Evolutionary conservation across 1,140 invertebrate species (phyloP), one percentile per base, ranked within the genome.

Genomic region (Periplaneta americana): DNA sequence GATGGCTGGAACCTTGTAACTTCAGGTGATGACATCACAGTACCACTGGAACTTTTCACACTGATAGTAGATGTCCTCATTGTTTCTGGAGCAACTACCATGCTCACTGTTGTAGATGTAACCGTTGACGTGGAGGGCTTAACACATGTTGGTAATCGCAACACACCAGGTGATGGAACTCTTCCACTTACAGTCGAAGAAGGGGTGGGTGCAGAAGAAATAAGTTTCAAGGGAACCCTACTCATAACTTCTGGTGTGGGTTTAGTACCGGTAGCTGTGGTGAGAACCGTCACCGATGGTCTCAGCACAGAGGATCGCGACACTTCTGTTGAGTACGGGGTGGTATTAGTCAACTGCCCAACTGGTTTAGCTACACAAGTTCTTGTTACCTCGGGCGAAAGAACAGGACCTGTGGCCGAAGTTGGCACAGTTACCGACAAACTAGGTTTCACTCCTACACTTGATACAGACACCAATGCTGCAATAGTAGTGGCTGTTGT

Each of bases 401-500:
- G 32, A 3, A 77, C 66, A 34, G 75, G 18, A 9, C 32, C 74
- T 81, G 75, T 34, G 28, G 78, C n/a, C 34, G 75, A 22, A 35
- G 74, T 79, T 18, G 78, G 34, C 57, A 80, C 39, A 48, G 78
- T 39, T n/a, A 79, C 74, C 79, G 81, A 37, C 34, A 33, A 36
- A 31, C 66, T 34, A 33, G 66, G 34, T 37, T 75, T 34, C 74
- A 75, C 74, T 34, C 22, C 66, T 18, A 66, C 66, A 81, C 66
- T 81, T 32, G 81, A 82, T 9, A 79, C 75, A 36, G 75, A 36
- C 39, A 82, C 81, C 28, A 82, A 31, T 17, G 84, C 48, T 13
- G 84, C 81, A n/a, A 84, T 39, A 11, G 84, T 79, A 78, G 85
- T 78, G 31, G 81, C 83, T 57, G 84, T 84, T 17, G 82, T 83